phyloP scores from a whole-genome alignment of 2,113 vertebrate genomes.

The Poicephalus gulielmi region DNA sequence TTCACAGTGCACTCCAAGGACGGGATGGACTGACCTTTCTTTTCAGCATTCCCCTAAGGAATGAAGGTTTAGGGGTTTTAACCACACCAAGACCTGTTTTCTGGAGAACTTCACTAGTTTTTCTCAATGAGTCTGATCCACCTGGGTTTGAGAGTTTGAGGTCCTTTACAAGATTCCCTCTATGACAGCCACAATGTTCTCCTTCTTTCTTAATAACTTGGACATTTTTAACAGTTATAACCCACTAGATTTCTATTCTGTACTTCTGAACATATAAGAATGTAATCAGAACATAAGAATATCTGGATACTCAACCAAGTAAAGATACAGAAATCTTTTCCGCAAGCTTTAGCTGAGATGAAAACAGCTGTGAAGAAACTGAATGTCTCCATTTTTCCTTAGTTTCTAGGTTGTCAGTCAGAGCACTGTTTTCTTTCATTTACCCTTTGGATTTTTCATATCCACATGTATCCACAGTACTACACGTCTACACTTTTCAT shows the following conservation, averaged over 20 bases:
- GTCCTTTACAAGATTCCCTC: not conserved
- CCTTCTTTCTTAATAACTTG: not conserved
- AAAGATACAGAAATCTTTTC: not conserved
- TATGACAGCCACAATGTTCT: not conserved
- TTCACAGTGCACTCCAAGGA: not conserved
- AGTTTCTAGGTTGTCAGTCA: not conserved
- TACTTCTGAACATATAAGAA: not conserved
- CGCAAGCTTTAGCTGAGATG: not conserved
- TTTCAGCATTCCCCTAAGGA: not conserved
- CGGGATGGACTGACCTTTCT: not conserved
- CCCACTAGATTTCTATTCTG: not conserved
- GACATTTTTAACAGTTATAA: not conserved
- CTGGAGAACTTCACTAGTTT: not conserved
- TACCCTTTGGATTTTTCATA: not conserved
- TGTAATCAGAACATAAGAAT: not conserved
- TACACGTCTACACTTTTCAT: not conserved
- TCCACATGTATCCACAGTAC: accelerated
- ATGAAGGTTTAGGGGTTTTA: not conserved
- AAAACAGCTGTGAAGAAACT: not conserved
- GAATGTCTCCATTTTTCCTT: not conserved
- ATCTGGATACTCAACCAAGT: not conserved
- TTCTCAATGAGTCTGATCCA: not conserved
- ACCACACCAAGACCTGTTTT: not conserved
- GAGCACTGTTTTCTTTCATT: not conserved
- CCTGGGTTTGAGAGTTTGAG: not conserved